phyloP scores from a whole-genome alignment of 2,797 vertebrate species.

The Syngnathus rostellatus region DNA sequence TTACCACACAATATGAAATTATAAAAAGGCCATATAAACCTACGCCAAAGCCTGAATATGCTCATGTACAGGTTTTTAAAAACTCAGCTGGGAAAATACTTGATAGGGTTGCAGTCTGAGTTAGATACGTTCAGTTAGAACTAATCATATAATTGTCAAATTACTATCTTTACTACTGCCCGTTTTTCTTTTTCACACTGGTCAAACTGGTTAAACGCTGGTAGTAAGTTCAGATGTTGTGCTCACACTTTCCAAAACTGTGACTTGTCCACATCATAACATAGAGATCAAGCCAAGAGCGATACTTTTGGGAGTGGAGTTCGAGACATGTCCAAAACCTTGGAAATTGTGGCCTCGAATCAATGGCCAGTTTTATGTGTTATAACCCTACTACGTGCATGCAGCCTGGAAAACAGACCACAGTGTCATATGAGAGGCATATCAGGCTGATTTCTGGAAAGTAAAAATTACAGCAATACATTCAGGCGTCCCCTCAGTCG shows the following conservation, averaged over 20 bases:
- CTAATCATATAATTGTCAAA: not conserved
- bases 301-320: not conserved
- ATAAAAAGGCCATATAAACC: too few relatives aligned
- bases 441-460: conserved; percentile 41
- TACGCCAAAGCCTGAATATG: too few relatives aligned
- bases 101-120: not conserved
- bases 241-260: too few relatives aligned
- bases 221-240: too few relatives aligned
- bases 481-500: conserved; percentile 61
- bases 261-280: too few relatives aligned
- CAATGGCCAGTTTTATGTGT: not conserved
- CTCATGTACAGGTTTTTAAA: too few relatives aligned
- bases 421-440: conserved; percentile 45
- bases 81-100: not conserved
- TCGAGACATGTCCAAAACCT: too few relatives aligned
- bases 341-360: too few relatives aligned
- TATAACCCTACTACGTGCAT: not conserved
- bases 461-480: conserved; percentile 61
- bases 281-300: too few relatives aligned
- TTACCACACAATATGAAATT: too few relatives aligned
- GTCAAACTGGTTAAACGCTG: not conserved
- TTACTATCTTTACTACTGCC: not conserved
- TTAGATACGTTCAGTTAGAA: not conserved
- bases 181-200: not conserved
- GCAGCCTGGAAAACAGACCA: not conserved